Evolutionary conservation across 2,113 vertebrate species (phyloP).

Genomic region (Gobiocypris rarus): DNA sequence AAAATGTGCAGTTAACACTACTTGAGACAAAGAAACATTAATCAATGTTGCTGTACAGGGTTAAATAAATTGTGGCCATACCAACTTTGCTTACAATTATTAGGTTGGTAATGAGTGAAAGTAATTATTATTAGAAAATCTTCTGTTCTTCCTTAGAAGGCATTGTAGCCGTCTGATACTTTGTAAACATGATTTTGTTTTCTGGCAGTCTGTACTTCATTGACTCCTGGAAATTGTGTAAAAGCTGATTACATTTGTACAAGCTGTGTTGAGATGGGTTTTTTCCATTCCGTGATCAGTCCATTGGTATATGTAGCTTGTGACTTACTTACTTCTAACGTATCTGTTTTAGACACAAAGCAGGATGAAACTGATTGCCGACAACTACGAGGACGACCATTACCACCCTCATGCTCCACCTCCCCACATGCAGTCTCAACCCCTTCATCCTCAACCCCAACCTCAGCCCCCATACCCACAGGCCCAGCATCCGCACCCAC

Average conservation of each 20-base stretch:
- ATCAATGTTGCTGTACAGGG: too few relatives aligned
- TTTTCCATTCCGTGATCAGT: background rate
- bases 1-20: too few relatives aligned
- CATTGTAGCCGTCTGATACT: too few relatives aligned
- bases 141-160: too few relatives aligned
- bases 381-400: conserved; percentile 96
- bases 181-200: too few relatives aligned
- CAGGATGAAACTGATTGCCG: conserved; percentile 96
- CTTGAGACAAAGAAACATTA: too few relatives aligned
- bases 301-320: background rate
- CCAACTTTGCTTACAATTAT: too few relatives aligned
- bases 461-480: conserved; percentile 61
- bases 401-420: conserved; percentile 86
- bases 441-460: conserved; percentile 86
- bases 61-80: too few relatives aligned
- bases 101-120: too few relatives aligned
- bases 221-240: background rate
- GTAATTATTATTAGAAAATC: too few relatives aligned
- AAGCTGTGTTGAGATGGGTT: background rate
- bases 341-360: conserved; percentile 90
- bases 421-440: conserved; percentile 84
- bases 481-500: conserved; percentile 57
- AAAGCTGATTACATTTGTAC: background rate
- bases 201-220: background rate
- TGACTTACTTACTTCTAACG: background rate